phyloP scores from a whole-genome alignment of 1,140 invertebrate genomes.

The Diabrotica undecimpunctata region DNA sequence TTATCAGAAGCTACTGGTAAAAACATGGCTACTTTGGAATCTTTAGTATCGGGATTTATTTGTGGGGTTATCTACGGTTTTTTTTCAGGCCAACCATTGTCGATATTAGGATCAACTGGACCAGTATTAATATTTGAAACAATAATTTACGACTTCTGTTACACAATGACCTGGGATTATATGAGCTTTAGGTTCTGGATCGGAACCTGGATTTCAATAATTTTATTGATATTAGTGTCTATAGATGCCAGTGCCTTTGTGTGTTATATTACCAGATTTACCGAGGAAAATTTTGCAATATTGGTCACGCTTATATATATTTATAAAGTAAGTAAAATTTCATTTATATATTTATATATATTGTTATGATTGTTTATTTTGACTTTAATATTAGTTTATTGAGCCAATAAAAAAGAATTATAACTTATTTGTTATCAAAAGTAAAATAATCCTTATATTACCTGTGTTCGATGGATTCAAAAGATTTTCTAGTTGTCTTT shows the following conservation, averaged over 20 bases:
- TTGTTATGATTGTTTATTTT: too few relatives aligned
- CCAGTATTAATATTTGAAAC: constrained; percentile 98
- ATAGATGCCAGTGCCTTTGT: constrained; percentile 95
- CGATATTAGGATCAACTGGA: constrained; percentile 95
- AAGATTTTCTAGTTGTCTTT: too few relatives aligned
- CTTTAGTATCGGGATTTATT: constrained; percentile 90
- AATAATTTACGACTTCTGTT: constrained; percentile 93
- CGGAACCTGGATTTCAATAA: constrained; percentile 87
- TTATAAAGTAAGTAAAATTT: constrained; percentile 72
- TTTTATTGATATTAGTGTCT: constrained; percentile 85
- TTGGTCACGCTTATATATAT: constrained; percentile 99
- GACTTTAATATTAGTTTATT: too few relatives aligned
- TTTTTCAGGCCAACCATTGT: constrained; percentile 96
- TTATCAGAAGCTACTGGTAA: constrained; percentile 92
- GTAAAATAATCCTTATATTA: too few relatives aligned
- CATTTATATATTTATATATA: too few relatives aligned
- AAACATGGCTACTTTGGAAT: constrained; percentile 98
- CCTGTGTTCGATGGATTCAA: too few relatives aligned
- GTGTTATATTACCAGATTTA: constrained; percentile 99
- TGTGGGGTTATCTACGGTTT: constrained; percentile 94
- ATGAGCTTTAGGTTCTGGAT: constrained; percentile 92
- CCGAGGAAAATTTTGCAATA: constrained; percentile 98
- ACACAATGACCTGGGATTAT: constrained; percentile 81
- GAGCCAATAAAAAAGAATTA: too few relatives aligned
- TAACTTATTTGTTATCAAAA: too few relatives aligned